Evolutionary conservation across 2,113 vertebrate genomes (phyloP), one percentile per base, ranked within the genome.

Genomic region (Crotalus tigris): DNA sequence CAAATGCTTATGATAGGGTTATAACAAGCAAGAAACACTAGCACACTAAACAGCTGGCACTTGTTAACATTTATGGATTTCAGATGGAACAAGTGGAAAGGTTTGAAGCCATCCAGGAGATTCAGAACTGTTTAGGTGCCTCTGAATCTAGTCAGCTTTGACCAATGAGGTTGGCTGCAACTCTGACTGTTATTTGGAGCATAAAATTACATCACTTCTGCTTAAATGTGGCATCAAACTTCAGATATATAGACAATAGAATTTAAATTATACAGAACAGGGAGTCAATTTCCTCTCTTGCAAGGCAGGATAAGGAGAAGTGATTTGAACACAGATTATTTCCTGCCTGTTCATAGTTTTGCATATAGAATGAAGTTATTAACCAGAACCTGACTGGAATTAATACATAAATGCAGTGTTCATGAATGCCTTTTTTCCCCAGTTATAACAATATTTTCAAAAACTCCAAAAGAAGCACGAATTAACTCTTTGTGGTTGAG

Each of bases 141-240:
- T 95, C 92, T 94, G 95, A 95, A 96, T 96, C 93, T 96, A 96
- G 69, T 58, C 89, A 93, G 51, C 57, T 85, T 46, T 93, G 93
- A 95, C 92, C 96, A 96, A 96, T 96, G 95, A 90, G 96, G 95
- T 92, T 69, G 96, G 96, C 96, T 95, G 93, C 93, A 90, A 95
- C 94, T 94, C 96, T n/a, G n/a, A n/a, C n/a, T 93, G 95, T 95
- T 94, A 96, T 97, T 96, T 97, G 95, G 96, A 97, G 96, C 96
- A 96, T 96, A 97, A 97, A 97, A 97, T 97, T 89, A 87, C 94
- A 97, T 96, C 94, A 93, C 92, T 96, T 96, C 95, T 96, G 96
- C 96, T 94, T 95, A 97, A 95, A 95, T 95, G 95, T 95, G 92
- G 92, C 94, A 93, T 93, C 91, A 92, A 93, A 95, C 96, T 95